These are phyloP conservation scores for Orientallactaga sibirica DNA, from an alignment of 2,797 vertebrate genomes.

Conservation along the genomic window DNA sequence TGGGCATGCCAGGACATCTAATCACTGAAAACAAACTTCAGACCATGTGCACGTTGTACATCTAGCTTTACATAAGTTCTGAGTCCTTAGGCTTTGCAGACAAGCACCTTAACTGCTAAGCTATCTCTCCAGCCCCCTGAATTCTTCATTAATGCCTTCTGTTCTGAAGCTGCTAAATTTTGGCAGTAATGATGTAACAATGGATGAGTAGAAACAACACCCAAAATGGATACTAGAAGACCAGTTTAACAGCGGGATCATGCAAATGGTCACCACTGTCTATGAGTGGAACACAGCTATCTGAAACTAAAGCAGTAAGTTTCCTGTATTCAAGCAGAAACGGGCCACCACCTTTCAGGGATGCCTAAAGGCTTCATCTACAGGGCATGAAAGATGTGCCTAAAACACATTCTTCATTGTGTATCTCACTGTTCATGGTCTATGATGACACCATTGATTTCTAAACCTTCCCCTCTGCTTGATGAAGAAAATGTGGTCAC, in stretches of 20 bases:
- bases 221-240: not conserved
- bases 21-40: too few species aligned
- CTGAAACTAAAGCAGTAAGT: not conserved
- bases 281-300: not conserved
- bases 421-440: not conserved
- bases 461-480: not conserved
- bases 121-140: too few species aligned
- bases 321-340: not conserved
- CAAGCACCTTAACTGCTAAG: not conserved
- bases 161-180: not conserved
- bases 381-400: not conserved
- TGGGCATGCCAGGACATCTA: too few species aligned
- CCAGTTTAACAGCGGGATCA: not conserved
- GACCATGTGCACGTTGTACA: too few species aligned
- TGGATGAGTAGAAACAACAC: not conserved
- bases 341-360: not conserved
- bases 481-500: not conserved
- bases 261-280: not conserved
- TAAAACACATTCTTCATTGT: slow-evolving; percentile 11
- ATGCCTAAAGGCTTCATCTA: not conserved
- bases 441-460: not conserved
- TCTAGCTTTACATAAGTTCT: too few species aligned
- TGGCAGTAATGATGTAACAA: not conserved
- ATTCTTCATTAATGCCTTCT: not conserved
- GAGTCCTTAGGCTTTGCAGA: too few species aligned